phyloP scores from a whole-genome alignment of 2,797 vertebrate genomes.

The Malacoraja senta region DNA sequence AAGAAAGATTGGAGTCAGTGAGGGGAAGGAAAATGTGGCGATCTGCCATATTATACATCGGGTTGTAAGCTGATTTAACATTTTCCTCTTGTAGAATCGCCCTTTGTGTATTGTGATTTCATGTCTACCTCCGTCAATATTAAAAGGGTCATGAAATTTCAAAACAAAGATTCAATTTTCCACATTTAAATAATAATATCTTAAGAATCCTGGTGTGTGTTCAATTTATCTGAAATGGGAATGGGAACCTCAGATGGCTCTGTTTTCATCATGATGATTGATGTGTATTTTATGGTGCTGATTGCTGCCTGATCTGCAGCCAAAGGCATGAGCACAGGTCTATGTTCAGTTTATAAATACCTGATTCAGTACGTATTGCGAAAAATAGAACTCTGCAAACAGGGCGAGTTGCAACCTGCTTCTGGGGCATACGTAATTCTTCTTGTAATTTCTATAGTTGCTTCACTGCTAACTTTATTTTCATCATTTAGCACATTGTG shows the following conservation, averaged over 20 bases:
- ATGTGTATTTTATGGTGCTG: background rate
- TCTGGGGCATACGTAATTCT: background rate
- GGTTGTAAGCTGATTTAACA: background rate
- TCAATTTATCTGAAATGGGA: background rate
- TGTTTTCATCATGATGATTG: background rate
- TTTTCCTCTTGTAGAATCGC: background rate
- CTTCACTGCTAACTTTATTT: background rate
- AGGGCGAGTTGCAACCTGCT: background rate
- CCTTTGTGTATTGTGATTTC: background rate
- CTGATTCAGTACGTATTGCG: background rate
- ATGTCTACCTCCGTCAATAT: background rate
- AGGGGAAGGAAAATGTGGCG: background rate
- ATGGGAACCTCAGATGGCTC: background rate
- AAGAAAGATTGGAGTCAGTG: background rate
- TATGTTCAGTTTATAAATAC: conserved; percentile 5
- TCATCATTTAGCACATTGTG: background rate
- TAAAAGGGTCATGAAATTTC: background rate
- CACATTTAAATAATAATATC: background rate
- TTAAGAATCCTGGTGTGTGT: background rate
- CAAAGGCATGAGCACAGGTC: background rate
- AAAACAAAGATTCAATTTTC: background rate
- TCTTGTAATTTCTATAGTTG: background rate
- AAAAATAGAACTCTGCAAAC: background rate
- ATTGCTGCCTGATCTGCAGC: background rate
- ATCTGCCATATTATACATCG: background rate